A percentile compares a stretch with the other conserved stretches of the same genome.
phyloP scores from a whole-genome alignment of 2,113 vertebrate genomes.

The Nipponia nippon region DNA sequence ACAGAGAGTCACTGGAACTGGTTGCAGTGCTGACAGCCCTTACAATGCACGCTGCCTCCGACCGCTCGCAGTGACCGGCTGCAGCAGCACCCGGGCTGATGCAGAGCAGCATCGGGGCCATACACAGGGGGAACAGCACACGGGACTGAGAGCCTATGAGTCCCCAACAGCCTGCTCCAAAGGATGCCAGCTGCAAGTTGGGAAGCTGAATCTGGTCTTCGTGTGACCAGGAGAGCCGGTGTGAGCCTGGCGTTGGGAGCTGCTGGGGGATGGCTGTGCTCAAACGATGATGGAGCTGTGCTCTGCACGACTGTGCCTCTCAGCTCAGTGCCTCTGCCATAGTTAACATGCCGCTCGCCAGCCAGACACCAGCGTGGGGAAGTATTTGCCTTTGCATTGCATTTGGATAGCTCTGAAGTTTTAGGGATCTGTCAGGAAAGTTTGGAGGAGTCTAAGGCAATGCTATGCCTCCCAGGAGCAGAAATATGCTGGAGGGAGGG shows the following conservation, averaged over 20 bases:
- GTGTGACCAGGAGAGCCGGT: background rate
- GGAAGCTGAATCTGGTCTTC: background rate
- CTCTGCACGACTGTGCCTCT: background rate
- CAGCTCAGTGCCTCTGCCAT: background rate
- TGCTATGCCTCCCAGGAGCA: background rate
- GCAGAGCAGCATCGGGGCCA: accelerated
- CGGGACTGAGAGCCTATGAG: background rate
- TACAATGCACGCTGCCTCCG: background rate
- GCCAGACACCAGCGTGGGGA: background rate
- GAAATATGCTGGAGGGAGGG: background rate
- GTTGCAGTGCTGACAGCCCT: slow-evolving; percentile 41
- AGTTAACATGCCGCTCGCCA: background rate
- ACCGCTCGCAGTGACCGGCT: accelerated
- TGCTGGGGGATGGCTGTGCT: background rate
- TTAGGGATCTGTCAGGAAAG: background rate
- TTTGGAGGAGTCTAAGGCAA: background rate
- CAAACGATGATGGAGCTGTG: background rate
- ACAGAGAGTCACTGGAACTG: slow-evolving; percentile 8
- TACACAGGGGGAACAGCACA: accelerated
- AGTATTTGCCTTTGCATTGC: background rate
- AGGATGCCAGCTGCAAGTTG: background rate
- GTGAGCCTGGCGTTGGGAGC: background rate
- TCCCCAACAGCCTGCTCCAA: background rate
- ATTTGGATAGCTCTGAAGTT: background rate
- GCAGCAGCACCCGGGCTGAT: background rate